These are phyloP conservation scores for Cynocephalus volans DNA, from an alignment of 2,113 vertebrate species.

Conservation along the genomic window DNA sequence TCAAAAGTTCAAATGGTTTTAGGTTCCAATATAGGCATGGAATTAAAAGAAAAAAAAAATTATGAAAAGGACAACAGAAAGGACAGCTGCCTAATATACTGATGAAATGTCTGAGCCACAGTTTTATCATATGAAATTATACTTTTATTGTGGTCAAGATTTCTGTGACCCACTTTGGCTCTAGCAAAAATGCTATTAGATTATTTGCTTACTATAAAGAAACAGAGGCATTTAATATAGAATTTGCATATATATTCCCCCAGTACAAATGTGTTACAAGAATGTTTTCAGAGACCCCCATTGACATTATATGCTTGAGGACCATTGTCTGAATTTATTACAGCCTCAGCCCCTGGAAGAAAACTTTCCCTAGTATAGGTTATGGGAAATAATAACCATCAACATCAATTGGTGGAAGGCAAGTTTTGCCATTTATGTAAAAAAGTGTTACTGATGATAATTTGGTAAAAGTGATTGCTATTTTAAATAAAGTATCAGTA, in stretches of 20 bases:
- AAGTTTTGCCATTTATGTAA: neutral
- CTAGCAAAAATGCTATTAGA: neutral
- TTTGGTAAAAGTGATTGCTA: neutral
- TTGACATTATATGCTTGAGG: neutral
- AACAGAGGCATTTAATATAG: neutral
- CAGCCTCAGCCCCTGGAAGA: neutral
- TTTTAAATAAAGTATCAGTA: neutral
- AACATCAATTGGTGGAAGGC: neutral
- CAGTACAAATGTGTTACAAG: too few relatives aligned
- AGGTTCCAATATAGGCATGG: neutral
- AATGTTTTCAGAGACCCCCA: neutral
- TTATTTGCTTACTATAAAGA: neutral
- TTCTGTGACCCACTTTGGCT: neutral
- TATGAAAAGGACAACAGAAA: neutral
- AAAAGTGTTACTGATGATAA: neutral
- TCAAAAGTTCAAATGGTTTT: neutral
- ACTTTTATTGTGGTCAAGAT: neutral
- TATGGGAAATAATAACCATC: neutral
- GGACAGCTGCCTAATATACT: neutral
- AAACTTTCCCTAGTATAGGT: neutral
- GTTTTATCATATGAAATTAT: neutral
- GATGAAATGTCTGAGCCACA: neutral
- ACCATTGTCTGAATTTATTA: neutral
- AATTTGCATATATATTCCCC: neutral
- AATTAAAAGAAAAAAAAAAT: neutral